Percentiles rank a stretch among this genome's conserved stretches.
Evolutionary conservation across 2,113 vertebrate species (phyloP).

Genomic region (Phasianus colchicus): DNA sequence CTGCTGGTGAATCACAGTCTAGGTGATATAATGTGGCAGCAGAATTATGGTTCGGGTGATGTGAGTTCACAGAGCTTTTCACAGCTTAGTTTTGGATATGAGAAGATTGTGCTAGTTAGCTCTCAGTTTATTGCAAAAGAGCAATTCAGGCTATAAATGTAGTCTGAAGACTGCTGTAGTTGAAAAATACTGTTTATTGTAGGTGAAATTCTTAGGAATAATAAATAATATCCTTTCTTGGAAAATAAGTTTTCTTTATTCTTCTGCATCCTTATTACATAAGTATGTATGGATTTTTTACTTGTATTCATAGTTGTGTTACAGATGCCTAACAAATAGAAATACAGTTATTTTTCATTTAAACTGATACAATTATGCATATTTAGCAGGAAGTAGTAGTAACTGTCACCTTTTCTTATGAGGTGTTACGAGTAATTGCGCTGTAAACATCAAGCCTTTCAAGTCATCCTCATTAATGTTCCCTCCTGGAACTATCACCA

Average conservation of each 20-base stretch:
- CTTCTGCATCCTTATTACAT: neutral
- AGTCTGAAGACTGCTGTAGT: neutral
- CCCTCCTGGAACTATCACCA: slow-evolving; percentile 15
- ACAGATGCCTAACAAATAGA: neutral
- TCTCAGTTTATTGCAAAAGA: neutral
- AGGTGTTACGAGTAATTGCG: slow-evolving; percentile 42
- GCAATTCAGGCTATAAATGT: neutral
- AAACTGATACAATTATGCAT: neutral
- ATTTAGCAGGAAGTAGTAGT: neutral
- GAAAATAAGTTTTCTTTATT: neutral
- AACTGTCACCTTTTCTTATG: neutral
- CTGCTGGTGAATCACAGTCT: neutral
- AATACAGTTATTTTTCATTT: neutral
- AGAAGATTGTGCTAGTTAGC: neutral
- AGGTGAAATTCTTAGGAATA: neutral
- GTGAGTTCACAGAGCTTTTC: neutral
- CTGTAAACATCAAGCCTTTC: slow-evolving; percentile 42
- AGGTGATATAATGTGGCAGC: neutral
- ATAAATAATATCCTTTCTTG: neutral
- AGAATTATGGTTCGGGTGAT: neutral
- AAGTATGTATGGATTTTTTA: neutral
- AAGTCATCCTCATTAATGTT: slow-evolving; percentile 29
- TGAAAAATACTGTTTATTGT: neutral
- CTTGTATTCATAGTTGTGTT: neutral
- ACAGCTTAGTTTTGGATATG: neutral